These are phyloP conservation scores for Anoplopoma fimbria DNA, from an alignment of 2,113 vertebrate genomes.

Conservation along the genomic window DNA sequence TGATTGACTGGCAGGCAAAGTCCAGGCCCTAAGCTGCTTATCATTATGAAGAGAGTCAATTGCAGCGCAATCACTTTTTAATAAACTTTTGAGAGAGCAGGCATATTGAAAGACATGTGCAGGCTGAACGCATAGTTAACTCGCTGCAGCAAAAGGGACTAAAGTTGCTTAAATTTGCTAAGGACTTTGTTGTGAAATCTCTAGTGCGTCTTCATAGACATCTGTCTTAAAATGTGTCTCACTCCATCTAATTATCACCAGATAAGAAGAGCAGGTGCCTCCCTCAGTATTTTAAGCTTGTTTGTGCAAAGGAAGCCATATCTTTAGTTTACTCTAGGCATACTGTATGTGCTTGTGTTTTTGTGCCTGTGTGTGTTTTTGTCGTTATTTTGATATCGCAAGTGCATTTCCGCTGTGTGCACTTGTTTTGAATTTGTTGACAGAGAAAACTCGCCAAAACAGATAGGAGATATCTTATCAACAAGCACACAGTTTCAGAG, in stretches of 20 bases:
- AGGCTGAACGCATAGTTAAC: constrained; percentile 44
- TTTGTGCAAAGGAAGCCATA: background rate
- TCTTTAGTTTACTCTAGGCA: background rate
- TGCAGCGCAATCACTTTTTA: constrained; percentile 76
- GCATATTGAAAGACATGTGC: constrained; percentile 64
- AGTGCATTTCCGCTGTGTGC: constrained; percentile 15
- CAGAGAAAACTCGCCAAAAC: constrained; percentile 23
- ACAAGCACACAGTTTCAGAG: constrained; percentile 9
- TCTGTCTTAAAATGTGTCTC: constrained; percentile 7
- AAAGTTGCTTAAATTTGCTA: constrained; percentile 38
- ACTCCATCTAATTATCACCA: constrained; percentile 18
- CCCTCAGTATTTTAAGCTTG: background rate
- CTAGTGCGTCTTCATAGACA: background rate
- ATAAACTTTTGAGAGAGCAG: constrained; percentile 67
- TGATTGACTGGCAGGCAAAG: constrained; percentile 71
- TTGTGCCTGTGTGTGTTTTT: constrained; percentile 3
- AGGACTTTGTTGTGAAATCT: constrained; percentile 7
- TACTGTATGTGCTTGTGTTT: background rate
- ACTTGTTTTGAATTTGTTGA: constrained; percentile 39
- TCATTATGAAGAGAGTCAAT: constrained; percentile 65
- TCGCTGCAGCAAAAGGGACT: constrained; percentile 13
- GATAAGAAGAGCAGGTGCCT: constrained; percentile 13
- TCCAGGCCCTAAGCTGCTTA: constrained; percentile 73
- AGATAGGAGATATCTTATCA: constrained; percentile 55
- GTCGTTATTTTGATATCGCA: background rate